Evolutionary conservation across 2,888 invertebrate genomes (phyloP).

Genomic region (Microctonus brassicae): DNA sequence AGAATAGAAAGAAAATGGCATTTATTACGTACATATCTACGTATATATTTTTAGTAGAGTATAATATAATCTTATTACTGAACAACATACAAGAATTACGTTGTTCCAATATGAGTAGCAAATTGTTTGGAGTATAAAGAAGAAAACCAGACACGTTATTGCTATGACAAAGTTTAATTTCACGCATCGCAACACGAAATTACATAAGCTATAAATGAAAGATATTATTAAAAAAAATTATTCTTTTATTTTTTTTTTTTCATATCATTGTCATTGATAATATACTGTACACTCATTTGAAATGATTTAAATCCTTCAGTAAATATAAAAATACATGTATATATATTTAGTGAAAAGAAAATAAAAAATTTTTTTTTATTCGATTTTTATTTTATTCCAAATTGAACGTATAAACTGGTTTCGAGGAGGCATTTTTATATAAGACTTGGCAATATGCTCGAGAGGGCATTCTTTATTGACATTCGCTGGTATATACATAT

Average conservation of each 20-base stretch:
- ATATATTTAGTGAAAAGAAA: too few species aligned
- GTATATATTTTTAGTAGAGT: neutral
- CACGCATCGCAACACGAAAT: constrained; percentile 6
- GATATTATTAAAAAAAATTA: neutral
- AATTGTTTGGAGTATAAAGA: neutral
- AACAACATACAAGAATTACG: neutral
- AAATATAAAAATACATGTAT: neutral
- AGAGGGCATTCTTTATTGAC: constrained; percentile 23
- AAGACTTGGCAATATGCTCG: neutral
- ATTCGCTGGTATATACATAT: neutral
- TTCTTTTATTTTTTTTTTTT: neutral
- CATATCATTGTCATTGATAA: neutral
- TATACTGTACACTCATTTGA: neutral
- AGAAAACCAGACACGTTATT: constrained; percentile 10
- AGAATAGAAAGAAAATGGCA: constrained; percentile 5
- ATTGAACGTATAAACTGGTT: neutral
- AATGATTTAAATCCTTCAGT: neutral
- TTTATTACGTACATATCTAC: neutral
- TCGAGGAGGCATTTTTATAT: neutral
- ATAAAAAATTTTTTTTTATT: too few species aligned
- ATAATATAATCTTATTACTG: constrained; percentile 24
- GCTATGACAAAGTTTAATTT: constrained; percentile 25
- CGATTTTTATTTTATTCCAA: neutral
- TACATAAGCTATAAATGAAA: neutral
- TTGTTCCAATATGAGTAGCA: constrained; percentile 1